Evolutionary conservation across 2,888 invertebrate species (phyloP).

Genomic region (Heliconius charithonia): DNA sequence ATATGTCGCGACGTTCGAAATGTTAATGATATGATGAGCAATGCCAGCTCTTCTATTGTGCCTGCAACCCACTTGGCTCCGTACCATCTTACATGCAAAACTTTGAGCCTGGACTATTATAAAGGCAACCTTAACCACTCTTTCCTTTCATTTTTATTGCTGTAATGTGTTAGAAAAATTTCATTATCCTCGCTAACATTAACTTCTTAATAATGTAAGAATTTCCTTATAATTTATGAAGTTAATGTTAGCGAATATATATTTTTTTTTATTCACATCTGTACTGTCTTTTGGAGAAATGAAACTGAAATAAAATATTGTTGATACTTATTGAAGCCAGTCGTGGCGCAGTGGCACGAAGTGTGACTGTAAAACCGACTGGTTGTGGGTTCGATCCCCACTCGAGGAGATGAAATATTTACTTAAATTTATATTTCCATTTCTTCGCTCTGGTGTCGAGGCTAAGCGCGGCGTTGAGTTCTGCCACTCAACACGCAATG

Average conservation of each 20-base stretch:
- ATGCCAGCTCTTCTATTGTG: conserved; percentile 58
- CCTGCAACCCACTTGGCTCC: conserved; percentile 72
- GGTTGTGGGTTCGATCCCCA: too few relatives aligned
- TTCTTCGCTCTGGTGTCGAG: too few relatives aligned
- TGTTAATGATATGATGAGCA: conserved; percentile 61
- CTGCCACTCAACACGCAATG: too few relatives aligned
- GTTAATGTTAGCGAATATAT: too few relatives aligned
- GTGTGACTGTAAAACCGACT: too few relatives aligned
- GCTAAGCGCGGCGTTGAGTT: too few relatives aligned
- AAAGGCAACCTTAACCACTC: conserved; percentile 23
- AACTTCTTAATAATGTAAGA: background rate
- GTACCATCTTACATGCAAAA: conserved; percentile 63
- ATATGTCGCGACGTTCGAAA: conserved; percentile 57
- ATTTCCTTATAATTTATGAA: too few relatives aligned
- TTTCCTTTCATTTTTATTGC: conserved; percentile 25
- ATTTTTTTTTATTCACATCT: too few relatives aligned
- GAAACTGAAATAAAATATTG: background rate
- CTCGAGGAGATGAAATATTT: too few relatives aligned
- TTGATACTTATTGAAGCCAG: too few relatives aligned
- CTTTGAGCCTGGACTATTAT: conserved; percentile 44
- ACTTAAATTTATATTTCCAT: too few relatives aligned
- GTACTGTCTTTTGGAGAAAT: background rate
- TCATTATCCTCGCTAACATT: background rate
- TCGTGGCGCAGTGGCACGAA: too few relatives aligned
- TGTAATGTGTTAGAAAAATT: conserved; percentile 3